Evolutionary conservation across 2,888 invertebrate species (phyloP).

Genomic region (Ophion ellenae): DNA sequence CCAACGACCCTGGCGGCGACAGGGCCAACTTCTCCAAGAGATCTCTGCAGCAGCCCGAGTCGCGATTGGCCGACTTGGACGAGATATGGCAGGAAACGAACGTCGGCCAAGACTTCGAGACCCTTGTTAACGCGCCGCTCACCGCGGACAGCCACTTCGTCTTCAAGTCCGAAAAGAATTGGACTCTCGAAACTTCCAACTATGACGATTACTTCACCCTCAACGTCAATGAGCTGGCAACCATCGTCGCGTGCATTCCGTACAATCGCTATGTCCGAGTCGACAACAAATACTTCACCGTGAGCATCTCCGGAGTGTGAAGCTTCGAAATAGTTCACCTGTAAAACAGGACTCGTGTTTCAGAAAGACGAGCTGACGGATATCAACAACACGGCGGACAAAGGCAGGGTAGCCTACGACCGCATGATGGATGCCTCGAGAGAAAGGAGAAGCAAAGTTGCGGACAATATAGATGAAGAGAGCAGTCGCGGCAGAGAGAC

Average conservation of each 20-base stretch:
- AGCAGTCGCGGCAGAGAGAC: background rate
- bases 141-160: conserved; percentile 82
- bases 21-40: conserved; percentile 20
- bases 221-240: conserved; percentile 82
- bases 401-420: conserved; percentile 63
- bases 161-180: conserved; percentile 84
- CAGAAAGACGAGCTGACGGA: conserved; percentile 76
- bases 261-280: conserved; percentile 84
- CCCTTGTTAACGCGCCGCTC: conserved; percentile 80
- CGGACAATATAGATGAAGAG: background rate
- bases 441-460: background rate
- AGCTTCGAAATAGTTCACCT: background rate
- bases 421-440: conserved; percentile 33
- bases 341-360: conserved; percentile 16
- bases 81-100: conserved; percentile 73
- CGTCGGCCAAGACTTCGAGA: conserved; percentile 82
- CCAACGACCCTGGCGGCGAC: background rate
- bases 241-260: conserved; percentile 84
- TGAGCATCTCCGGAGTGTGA: conserved; percentile 65
- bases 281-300: conserved; percentile 81
- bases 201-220: conserved; percentile 83
- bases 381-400: conserved; percentile 70
- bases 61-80: conserved; percentile 59
- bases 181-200: conserved; percentile 81
- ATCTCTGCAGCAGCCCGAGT: conserved; percentile 51